Percentiles rank a stretch among this genome's conserved stretches.
Evolutionary conservation across 2,797 vertebrate species (phyloP).

Genomic region (Hylomyscus alleni): DNA sequence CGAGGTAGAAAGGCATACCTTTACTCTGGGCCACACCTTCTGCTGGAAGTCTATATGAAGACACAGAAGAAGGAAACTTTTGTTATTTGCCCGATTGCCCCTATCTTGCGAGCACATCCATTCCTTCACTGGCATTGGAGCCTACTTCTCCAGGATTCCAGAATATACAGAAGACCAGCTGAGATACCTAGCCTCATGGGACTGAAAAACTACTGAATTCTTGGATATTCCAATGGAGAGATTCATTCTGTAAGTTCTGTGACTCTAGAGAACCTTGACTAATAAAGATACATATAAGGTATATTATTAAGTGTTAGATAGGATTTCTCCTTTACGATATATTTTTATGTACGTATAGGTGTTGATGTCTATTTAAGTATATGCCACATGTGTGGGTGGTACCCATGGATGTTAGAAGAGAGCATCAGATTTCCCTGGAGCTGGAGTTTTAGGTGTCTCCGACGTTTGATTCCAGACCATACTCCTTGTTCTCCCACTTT

Average conservation of each 20-base stretch:
- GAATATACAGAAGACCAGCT: neutral
- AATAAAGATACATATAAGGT: neutral
- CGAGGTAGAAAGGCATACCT: neutral
- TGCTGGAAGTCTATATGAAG: neutral
- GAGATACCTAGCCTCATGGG: neutral
- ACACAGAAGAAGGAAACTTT: neutral
- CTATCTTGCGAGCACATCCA: neutral
- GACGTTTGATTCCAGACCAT: neutral
- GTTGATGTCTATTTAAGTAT: neutral
- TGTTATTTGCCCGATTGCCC: neutral
- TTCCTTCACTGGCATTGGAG: neutral
- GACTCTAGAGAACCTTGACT: neutral
- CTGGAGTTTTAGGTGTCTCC: neutral
- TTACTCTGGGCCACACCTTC: neutral
- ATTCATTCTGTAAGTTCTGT: neutral
- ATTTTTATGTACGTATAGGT: neutral
- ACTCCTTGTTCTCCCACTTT: neutral
- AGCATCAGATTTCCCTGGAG: neutral
- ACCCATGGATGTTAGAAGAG: neutral
- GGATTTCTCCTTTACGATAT: neutral
- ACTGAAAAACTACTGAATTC: neutral
- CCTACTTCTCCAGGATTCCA: neutral
- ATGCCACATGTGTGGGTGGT: neutral
- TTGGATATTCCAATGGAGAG: neutral
- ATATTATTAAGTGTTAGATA: neutral